These are phyloP conservation scores for Junonia oenone DNA, from an alignment of 2,888 invertebrate genomes.

Conservation along the genomic window DNA sequence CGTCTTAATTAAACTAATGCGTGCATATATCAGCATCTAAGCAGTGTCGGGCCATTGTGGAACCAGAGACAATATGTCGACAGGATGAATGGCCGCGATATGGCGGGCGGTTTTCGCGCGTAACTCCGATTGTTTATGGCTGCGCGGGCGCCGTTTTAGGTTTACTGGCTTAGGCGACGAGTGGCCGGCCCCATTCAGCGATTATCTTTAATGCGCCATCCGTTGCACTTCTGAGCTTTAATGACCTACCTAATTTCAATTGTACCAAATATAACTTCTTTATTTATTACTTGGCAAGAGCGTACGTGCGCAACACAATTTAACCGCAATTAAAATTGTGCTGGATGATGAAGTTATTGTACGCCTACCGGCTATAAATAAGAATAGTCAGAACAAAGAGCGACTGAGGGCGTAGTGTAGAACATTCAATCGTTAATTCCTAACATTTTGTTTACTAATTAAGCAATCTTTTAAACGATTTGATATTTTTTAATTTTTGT, in stretches of 20 bases:
- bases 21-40: constrained; percentile 66
- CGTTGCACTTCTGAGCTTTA: constrained; percentile 57
- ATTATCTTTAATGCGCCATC: constrained; percentile 64
- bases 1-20: constrained; percentile 72
- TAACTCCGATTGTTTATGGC: constrained; percentile 69
- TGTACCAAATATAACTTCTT: constrained; percentile 73
- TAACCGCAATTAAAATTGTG: constrained; percentile 68
- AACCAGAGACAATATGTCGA: constrained; percentile 74
- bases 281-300: constrained; percentile 76
- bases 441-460: neutral
- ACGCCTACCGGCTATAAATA: constrained; percentile 27
- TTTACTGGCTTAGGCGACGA: constrained; percentile 72
- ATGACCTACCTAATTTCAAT: constrained; percentile 76
- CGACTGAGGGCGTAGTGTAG: constrained; percentile 1
- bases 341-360: constrained; percentile 43
- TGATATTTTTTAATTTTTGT: neutral
- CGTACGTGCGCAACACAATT: constrained; percentile 53
- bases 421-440: neutral
- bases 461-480: neutral
- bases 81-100: constrained; percentile 72
- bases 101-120: constrained; percentile 69
- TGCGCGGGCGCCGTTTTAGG: constrained; percentile 69
- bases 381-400: constrained; percentile 30
- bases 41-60: constrained; percentile 67
- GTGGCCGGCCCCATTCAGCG: constrained; percentile 67